Evolutionary conservation across 2,888 invertebrate species (phyloP), one percentile per base, ranked within the genome.

Genomic region (Pammene fasciana): DNA sequence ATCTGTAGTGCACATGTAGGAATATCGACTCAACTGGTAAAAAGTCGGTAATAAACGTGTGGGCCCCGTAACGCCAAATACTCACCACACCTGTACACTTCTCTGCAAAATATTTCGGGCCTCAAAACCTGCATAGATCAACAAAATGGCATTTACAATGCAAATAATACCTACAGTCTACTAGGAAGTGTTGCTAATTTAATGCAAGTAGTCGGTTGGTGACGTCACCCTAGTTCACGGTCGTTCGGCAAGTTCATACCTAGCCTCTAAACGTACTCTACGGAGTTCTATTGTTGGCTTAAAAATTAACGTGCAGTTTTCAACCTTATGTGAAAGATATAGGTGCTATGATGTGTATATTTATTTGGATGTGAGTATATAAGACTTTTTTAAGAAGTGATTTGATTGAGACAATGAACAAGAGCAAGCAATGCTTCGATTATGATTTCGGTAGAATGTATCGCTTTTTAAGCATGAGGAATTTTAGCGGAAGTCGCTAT

Each of bases 141-240:
- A 61, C 55, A 43, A 43, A n/a, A 18, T 70, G 59, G 16, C 56
- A 50, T 66, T 67, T 66, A 43, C 36, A 46, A 66, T 66, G 61
- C 68, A 68, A 64, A 68, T 57, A 64, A 65, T 60, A 54, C 50
- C 50, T 67, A 60, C 54, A 41, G 34, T 45, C 45, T 66, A 70
- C 71, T 71, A 74, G 75, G 76, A 77, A 75, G 76, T 72, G 70
- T 72, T 73, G 46, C 45, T 72, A 87, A 86, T 85, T 80, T 89
- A 89, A 89, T 90, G 90, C 89, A 90, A 89, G 86, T 88, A 87
- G 82, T 79, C 79, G 83, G 74, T 75, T 76, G 80, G 72, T 90
- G 89, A 90, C 90, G 89, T 89, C 88, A 88, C 74, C 74, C 50
- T 7, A 34, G 89, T 89, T 89, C 89, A 89, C 74, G 89, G 89